Conservation (phyloP, 2,113 vertebrate genomes). For the Corythoichthys haematopterus region DNA sequence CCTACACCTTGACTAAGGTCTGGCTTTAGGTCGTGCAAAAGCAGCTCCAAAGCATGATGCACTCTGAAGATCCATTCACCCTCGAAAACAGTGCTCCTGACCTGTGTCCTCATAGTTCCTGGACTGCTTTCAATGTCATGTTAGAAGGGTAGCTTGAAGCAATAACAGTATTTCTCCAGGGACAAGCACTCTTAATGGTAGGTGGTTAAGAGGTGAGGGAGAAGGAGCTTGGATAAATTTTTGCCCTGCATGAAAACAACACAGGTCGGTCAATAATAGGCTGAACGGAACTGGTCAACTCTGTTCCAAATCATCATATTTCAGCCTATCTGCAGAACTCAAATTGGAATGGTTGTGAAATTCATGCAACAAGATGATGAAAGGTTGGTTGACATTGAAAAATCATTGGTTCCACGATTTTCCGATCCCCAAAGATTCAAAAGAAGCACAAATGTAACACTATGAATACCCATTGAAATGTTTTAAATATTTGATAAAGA, state of each 20-base stretch:
- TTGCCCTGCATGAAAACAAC: background rate
- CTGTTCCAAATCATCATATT: background rate
- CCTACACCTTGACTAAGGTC: too few species aligned
- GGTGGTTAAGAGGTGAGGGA: conserved; percentile 16
- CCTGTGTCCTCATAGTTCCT: conserved; percentile 50
- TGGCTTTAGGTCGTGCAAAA: too few species aligned
- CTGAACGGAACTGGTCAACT: background rate
- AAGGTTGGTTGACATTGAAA: background rate
- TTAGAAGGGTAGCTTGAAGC: conserved; percentile 35
- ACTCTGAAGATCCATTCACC: conserved; percentile 9
- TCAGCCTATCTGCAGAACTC: background rate
- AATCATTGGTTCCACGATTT: too few species aligned
- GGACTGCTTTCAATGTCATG: conserved; percentile 40
- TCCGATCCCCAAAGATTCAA: too few species aligned
- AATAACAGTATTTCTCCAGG: conserved; percentile 44
- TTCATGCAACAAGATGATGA: background rate
- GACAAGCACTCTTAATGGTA: conserved; percentile 46
- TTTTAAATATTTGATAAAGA: background rate
- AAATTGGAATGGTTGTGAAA: background rate
- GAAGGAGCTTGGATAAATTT: background rate
- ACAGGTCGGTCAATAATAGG: background rate
- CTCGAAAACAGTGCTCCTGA: conserved; percentile 37
- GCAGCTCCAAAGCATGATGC: too few species aligned
- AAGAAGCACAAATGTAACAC: too few species aligned
- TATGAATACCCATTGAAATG: too few species aligned